A percentile compares a stretch with the other conserved stretches of the same genome.
Conservation (phyloP, 1,140 invertebrate genomes). For the Hyposmocoma kahamanoa region DNA sequence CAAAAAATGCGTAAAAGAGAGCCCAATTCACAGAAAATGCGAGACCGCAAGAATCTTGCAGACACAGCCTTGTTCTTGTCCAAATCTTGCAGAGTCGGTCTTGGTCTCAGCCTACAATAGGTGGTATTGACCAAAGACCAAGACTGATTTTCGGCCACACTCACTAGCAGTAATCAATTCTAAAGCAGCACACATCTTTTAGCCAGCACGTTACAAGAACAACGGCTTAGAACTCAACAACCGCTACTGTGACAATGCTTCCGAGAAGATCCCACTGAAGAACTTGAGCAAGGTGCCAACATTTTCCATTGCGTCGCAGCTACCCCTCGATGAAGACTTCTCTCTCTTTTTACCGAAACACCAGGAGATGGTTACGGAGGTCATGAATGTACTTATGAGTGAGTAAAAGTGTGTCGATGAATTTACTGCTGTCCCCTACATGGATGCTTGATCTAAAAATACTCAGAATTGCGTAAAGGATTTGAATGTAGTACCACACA, state of each 20-base stretch:
- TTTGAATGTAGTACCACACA: too few species aligned
- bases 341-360: slow-evolving; percentile 76
- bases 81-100: too few species aligned
- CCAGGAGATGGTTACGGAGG: slow-evolving; percentile 69
- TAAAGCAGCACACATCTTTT: slow-evolving; percentile 3
- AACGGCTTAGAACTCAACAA: slow-evolving; percentile 56
- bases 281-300: slow-evolving; percentile 44
- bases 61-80: too few species aligned
- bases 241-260: slow-evolving; percentile 47
- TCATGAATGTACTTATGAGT: slow-evolving; percentile 75
- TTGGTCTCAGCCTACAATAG: too few species aligned
- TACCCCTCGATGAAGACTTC: slow-evolving; percentile 69
- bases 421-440: slow-evolving; percentile 20
- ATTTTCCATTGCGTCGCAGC: slow-evolving; percentile 41
- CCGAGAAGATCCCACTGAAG: slow-evolving; percentile 48
- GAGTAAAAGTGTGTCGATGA: slow-evolving; percentile 13
- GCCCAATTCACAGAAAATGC: too few species aligned
- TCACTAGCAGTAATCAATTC: not conserved
- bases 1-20: too few species aligned
- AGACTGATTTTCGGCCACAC: too few species aligned
- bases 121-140: too few species aligned
- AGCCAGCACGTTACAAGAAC: slow-evolving; percentile 50
- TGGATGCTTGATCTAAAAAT: too few species aligned
- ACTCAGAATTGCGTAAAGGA: too few species aligned
- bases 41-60: too few species aligned